Evolutionary conservation across 2,113 vertebrate species (phyloP), one percentile per base, ranked within the genome.

Genomic region (Corapipo altera): DNA sequence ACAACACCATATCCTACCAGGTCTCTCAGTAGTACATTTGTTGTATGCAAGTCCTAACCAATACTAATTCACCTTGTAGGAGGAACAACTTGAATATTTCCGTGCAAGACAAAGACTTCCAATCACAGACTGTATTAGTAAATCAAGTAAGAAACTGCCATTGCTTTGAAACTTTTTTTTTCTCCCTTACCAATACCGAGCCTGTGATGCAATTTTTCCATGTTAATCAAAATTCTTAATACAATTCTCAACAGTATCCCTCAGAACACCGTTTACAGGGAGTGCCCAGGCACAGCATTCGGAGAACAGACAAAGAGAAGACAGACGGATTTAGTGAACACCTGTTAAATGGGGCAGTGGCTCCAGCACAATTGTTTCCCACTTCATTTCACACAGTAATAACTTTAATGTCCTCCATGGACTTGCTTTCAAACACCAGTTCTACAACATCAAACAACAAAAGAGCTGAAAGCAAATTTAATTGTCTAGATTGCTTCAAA

Each of bases 301-400:
- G 0, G 46, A 49, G 74, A 87, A 48, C 37, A 97, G 89, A 89
- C 79, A 79, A 79, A 51, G 32, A 32, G 80, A 83, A 89, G 91
- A 91, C 61, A 93, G 93, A 75, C 90, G 74, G 92, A 96, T 93
- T 95, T 88, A 96, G 75, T 71, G 88, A 96, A 96, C 95, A 96
- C 92, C 94, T 96, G 93, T 96, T 96, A 74, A 94, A 94, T 87
- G 82, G 92, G 91, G 91, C 77, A 87, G 75, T 91, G 70, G 93
- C 91, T 95, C 94, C 88, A 95, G 81, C 57, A 89, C 92, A 92
- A 93, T 89, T 92, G 73, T 92, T 95, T 96, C 86, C 86, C 95
- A 96, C 95, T 93, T 95, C 95, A 96, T 96, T 97, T 96, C 95
- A 96, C 93, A 94, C 92, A 96, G 93, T 95, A 96, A 94, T 96